Percentiles rank a stretch among this genome's conserved stretches.
Evolutionary conservation across 2,113 vertebrate genomes (phyloP).

Genomic region (Misgurnus mizolepis): DNA sequence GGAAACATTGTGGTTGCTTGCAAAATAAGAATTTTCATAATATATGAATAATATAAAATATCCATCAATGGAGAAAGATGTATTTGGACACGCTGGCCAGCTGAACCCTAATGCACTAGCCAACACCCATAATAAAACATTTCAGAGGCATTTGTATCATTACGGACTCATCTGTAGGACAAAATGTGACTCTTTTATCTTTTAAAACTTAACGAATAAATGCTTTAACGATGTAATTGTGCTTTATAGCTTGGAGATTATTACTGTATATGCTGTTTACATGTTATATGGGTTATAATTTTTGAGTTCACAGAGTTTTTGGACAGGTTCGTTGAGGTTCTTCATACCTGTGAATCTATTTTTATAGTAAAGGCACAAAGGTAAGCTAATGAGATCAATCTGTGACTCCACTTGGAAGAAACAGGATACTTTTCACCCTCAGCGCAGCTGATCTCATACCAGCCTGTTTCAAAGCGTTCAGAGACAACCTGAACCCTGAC

Average conservation of each 20-base stretch:
- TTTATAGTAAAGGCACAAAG: conserved; percentile 21
- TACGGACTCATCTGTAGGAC: too few species aligned
- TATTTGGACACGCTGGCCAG: too few species aligned
- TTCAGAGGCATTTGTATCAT: too few species aligned
- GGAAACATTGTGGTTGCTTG: too few species aligned
- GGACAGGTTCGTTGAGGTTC: too few species aligned
- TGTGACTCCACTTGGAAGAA: conserved; percentile 26
- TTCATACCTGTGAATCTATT: background rate
- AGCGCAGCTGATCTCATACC: conserved; percentile 20
- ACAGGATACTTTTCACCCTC: conserved; percentile 11
- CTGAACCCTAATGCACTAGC: too few species aligned
- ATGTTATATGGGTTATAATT: conserved; percentile 32
- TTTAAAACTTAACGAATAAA: background rate
- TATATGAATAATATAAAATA: too few species aligned
- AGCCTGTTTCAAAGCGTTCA: conserved; percentile 10
- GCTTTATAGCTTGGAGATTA: background rate
- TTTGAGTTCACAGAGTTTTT: background rate
- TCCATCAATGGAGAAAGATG: too few species aligned
- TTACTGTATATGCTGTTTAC: too few species aligned
- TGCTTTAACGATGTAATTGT: background rate
- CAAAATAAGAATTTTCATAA: too few species aligned
- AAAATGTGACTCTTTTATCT: too few species aligned
- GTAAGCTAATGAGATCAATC: conserved; percentile 7
- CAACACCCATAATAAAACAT: too few species aligned
- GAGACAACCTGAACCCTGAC: conserved; percentile 22